Base-by-base conservation (phyloP, 2,113 vertebrate genomes). In the Oryctolagus cuniculus region DNA sequence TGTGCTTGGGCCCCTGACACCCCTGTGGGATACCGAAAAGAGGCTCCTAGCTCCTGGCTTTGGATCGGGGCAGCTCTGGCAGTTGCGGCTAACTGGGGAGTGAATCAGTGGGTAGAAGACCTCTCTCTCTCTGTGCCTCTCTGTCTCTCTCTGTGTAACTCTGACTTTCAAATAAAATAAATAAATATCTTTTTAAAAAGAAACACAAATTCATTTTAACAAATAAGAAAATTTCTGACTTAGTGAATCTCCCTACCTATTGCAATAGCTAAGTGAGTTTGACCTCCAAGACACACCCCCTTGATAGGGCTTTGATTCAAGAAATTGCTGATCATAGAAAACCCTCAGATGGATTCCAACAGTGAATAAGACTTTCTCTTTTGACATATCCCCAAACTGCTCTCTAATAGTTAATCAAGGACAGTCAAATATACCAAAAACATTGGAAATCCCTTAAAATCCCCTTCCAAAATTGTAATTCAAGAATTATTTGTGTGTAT, bases 281-380 rank as follows among this genome's bases (percentile, higher is more conserved):
- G n/a, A 83, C 17, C 77, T 24, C 6, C 6, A n/a, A 38, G 81
- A 51, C 70, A 4, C 0, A 36, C 31, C 6, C 15, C 8, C 31
- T 19, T 29, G 22, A 53, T 53, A 4, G 34, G 21, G 21, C 55
- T 12, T 75, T 75, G 22, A 61, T 19, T 34, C 38, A 44, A 58
- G 49, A 83, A 75, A 87, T 89, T 27, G 25, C 17, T 77, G 51
- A 3, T n/a, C n/a, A 58, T 31, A 12, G 24, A 87, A 53, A 87
- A 36, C 3, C 2, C 6, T 9, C 2, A 1, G 3, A 5, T 2
- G 22, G 5, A n/a, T 58, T n/a, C 16, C 12, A 80, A 80, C 24
- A 78, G 44, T 67, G 19, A 58, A 58, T 3, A 25, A 58, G 29
- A 0, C 3, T 69, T 74, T 63, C 27, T 84, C 4, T 69, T 64